Base-by-base conservation (phyloP, 2,797 vertebrate genomes). In the Syndactyla subalaris region DNA sequence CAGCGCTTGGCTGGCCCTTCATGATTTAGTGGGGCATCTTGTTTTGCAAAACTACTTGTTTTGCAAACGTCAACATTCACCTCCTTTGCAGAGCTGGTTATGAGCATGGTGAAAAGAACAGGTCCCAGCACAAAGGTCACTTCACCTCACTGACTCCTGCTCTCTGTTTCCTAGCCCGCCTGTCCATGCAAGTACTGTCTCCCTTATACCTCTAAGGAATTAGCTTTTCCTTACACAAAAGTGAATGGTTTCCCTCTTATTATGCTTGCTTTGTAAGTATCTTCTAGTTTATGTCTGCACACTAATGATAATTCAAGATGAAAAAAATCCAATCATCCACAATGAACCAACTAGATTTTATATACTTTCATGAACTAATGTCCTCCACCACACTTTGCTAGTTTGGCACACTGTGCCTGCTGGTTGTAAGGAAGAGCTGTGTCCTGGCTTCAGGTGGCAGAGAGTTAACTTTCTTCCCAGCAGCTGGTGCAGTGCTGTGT, bases 1-100 rank as follows among this genome's bases (percentile, higher is more conserved):
- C 38, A 84, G 54, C n/a, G 72, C 58, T 34, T 70, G 68, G 30
- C 49, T 67, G 32, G 10, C 59, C 27, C n/a, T 66, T 61, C 55
- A 23, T 0, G 0, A 21, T 77, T 54, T 77, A 68, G 38, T 3
- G 4, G 24, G 54, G 22, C 43, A 85, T 1, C 0, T 38, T 38
- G 36, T 38, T 38, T 38, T 1, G 30, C 22, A 65, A 65, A 57
- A 84, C 67, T 38, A 61, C 34, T 51, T 71, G 38, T 61, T 78
- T 57, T 85, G 78, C 34, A 75, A 65, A 78, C 41, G 57, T 78
- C 58, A 75, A n/a, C 43, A 46, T n/a, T 72, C 1, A 0, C 5
- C 48, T 92, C 41, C 51, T 74, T 49, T 62, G 66, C 24, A 23
- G 46, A 72, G 6, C 1, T 77, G 34, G 63, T 86, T 52, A 63